phyloP scores from a whole-genome alignment of 2,797 vertebrate species.

The Acrocephalus scirpaceus region DNA sequence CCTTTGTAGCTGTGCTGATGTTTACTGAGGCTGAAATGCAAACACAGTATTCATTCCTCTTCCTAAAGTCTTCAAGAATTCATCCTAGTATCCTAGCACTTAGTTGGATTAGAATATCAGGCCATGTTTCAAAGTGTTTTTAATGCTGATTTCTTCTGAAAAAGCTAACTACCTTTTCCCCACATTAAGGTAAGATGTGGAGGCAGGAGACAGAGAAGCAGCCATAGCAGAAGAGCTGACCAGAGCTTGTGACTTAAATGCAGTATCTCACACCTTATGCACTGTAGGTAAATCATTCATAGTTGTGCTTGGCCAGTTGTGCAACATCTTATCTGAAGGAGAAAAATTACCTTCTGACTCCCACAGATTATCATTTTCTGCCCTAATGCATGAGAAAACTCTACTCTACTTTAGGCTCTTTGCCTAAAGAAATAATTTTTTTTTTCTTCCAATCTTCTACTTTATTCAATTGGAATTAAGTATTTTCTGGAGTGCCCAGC shows the following conservation, averaged over 20 bases:
- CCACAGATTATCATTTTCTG: slow-evolving; percentile 48
- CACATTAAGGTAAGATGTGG: neutral
- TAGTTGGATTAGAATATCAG: neutral
- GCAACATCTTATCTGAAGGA: slow-evolving; percentile 46
- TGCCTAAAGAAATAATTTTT: slow-evolving; percentile 7
- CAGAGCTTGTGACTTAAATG: neutral
- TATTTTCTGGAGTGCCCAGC: neutral
- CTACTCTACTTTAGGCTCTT: neutral
- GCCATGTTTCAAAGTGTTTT: neutral
- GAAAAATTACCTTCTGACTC: slow-evolving; percentile 56
- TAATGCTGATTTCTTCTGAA: neutral
- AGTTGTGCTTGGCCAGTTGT: slow-evolving; percentile 51
- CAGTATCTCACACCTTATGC: slow-evolving; percentile 8
- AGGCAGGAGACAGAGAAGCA: neutral
- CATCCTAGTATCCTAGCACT: neutral
- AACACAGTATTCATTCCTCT: neutral
- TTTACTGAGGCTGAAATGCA: slow-evolving; percentile 20
- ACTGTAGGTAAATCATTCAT: slow-evolving; percentile 49
- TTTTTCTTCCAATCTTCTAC: slow-evolving; percentile 20
- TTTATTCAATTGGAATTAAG: slow-evolving; percentile 30
- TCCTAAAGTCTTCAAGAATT: neutral
- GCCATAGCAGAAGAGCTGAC: neutral
- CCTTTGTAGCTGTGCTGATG: neutral
- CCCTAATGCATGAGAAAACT: slow-evolving; percentile 19
- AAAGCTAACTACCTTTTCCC: neutral